Evolutionary conservation across 1,140 invertebrate genomes (phyloP), one percentile per base, ranked within the genome.

Genomic region (Pogonognathellus flavescens): DNA sequence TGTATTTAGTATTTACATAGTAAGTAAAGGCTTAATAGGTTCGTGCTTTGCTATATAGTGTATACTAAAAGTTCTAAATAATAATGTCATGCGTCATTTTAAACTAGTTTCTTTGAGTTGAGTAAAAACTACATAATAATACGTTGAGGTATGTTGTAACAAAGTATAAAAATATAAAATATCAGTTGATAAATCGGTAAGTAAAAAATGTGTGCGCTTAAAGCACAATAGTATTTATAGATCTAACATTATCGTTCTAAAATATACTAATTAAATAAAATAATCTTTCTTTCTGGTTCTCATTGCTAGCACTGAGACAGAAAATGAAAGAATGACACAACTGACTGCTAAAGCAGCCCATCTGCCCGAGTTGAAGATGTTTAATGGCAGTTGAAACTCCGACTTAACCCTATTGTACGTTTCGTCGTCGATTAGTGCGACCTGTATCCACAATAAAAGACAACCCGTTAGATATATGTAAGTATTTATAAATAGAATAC

Each of bases 221-320:
- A 57, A n/a, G n/a, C n/a, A n/a, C n/a, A n/a, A n/a, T n/a, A n/a
- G n/a, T n/a, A n/a, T n/a, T n/a, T n/a, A n/a, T n/a, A n/a, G n/a
- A n/a, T n/a, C n/a, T n/a, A n/a, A 14, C 5, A 50, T 1, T 49
- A 6, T 66, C 22, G 22, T 31, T 31, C 14, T 59, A 14, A n/a
- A 62, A n/a, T 50, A 31, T 41, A 25, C 14, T 14, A 16, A 18
- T 31, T 76, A 76, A 9, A 50, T 31, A 18, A 76, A 76, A 50
- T 76, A 76, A n/a, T 76, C 70, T 50, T 76, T 76, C 70, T 76
- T 76, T 50, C 70, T 76, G 16, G 70, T 18, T 49, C 70, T 49
- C 70, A 76, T 76, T 76, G 70, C 70, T n/a, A 76, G 41, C 7
- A 76, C 70, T 18, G 70, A 76, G 1, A 76, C 70, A n/a, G 70